Percentiles rank a stretch among this genome's conserved stretches.
These are phyloP conservation scores for Lerista edwardsae DNA, from an alignment of 2,797 vertebrate genomes.

Conservation along the genomic window DNA sequence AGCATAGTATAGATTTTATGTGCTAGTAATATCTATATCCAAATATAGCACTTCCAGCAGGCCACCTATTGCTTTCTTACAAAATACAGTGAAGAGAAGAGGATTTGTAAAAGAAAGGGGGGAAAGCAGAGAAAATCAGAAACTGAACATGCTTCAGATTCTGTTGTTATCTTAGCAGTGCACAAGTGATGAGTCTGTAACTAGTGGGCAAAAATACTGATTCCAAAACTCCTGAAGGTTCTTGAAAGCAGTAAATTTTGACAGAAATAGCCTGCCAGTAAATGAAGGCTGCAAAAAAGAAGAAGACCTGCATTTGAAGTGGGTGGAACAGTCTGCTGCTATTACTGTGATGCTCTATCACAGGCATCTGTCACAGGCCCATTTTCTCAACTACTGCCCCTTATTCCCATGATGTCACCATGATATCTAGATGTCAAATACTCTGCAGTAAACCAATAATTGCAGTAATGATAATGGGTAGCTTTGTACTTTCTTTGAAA, in stretches of 20 bases:
- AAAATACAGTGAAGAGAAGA: neutral
- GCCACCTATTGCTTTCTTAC: neutral
- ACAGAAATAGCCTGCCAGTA: neutral
- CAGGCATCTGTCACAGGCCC: neutral
- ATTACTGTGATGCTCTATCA: neutral
- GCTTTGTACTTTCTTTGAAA: neutral
- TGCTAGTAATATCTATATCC: no score
- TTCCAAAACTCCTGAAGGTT: neutral
- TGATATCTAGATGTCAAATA: neutral
- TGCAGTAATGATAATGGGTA: neutral
- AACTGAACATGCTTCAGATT: slow-evolving; percentile 14
- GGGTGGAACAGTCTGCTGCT: neutral
- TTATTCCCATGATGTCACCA: neutral
- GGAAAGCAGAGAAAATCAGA: neutral
- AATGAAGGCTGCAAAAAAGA: neutral
- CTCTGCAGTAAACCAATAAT: neutral
- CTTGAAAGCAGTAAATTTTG: neutral
- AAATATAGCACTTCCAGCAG: neutral
- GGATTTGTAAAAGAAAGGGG: neutral
- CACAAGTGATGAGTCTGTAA: neutral
- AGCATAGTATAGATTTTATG: no score
- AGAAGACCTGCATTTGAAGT: neutral
- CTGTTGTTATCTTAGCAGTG: neutral
- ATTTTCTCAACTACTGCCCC: neutral
- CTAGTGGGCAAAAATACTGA: neutral